Evolutionary conservation across 2,113 vertebrate species (phyloP).

Genomic region (Cyprinus carpio): DNA sequence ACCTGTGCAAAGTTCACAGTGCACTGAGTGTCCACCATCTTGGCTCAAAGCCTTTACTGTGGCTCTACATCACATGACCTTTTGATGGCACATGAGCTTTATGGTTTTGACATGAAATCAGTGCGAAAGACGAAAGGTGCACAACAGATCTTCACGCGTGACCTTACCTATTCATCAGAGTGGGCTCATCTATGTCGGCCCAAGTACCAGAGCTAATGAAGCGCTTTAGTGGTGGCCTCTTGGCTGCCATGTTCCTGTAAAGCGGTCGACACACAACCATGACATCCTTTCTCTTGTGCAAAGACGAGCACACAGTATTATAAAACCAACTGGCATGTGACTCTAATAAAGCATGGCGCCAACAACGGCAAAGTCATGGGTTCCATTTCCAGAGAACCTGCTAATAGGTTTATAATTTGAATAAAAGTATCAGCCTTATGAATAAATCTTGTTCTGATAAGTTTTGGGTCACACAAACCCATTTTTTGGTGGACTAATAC

Average conservation of each 20-base stretch:
- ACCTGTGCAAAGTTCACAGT: slow-evolving; percentile 70
- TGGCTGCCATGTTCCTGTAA: slow-evolving; percentile 82
- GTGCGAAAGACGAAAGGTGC: slow-evolving; percentile 2
- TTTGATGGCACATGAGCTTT: neutral
- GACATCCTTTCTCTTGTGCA: slow-evolving; percentile 23
- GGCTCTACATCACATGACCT: neutral
- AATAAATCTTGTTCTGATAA: neutral
- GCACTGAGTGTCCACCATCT: neutral
- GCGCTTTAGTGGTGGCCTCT: slow-evolving; percentile 84
- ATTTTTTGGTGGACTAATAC: too few species aligned
- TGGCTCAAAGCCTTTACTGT: neutral
- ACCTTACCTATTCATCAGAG: slow-evolving; percentile 83
- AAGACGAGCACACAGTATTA: neutral
- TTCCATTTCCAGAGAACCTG: neutral
- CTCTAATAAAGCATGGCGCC: neutral
- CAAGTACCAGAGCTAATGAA: slow-evolving; percentile 88
- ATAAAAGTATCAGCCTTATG: neutral
- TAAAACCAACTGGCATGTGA: neutral
- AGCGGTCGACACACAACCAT: slow-evolving; percentile 50
- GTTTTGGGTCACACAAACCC: neutral
- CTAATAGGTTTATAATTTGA: neutral
- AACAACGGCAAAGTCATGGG: neutral
- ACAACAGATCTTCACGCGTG: slow-evolving; percentile 40
- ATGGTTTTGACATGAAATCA: neutral
- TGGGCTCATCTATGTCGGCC: slow-evolving; percentile 81